Conservation (phyloP, 2,888 invertebrate genomes). For the Chrysolina oricalcia region DNA sequence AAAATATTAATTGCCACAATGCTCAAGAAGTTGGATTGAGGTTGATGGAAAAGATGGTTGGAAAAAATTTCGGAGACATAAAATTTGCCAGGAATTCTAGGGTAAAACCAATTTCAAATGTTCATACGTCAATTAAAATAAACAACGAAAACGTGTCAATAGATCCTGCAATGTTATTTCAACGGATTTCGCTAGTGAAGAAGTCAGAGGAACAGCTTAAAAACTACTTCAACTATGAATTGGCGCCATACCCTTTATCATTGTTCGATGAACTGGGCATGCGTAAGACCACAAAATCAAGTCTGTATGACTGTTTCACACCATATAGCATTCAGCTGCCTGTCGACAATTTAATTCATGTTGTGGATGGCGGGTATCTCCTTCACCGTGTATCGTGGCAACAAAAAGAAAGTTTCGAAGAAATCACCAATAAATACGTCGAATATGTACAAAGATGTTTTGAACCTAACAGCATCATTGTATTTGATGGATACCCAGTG, state of each 20-base stretch:
- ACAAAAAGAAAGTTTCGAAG: too few relatives aligned
- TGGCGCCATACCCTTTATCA: slow-evolving; percentile 33
- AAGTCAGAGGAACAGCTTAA: slow-evolving; percentile 21
- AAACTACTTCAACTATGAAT: slow-evolving; percentile 31
- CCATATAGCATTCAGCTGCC: not conserved
- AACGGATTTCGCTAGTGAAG: slow-evolving; percentile 27
- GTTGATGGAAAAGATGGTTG: slow-evolving; percentile 9
- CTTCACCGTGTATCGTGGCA: too few relatives aligned
- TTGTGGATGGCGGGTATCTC: too few relatives aligned
- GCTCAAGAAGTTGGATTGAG: slow-evolving; percentile 40
- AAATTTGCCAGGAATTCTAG: slow-evolving; percentile 24
- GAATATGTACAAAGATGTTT: too few relatives aligned
- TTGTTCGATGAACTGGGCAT: slow-evolving; percentile 39
- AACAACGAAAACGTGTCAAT: slow-evolving; percentile 27
- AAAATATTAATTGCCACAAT: slow-evolving; percentile 35
- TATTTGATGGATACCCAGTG: too few relatives aligned
- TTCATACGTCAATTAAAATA: slow-evolving; percentile 12
- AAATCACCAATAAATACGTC: too few relatives aligned
- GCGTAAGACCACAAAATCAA: slow-evolving; percentile 43
- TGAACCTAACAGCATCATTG: too few relatives aligned
- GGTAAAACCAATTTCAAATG: slow-evolving; percentile 32
- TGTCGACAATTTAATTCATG: too few relatives aligned
- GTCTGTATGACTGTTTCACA: slow-evolving; percentile 29
- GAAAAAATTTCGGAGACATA: not conserved
- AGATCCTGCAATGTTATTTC: slow-evolving; percentile 41